Conservation (phyloP, 2,797 vertebrate genomes). For the Mormyrus hasselquistii region DNA sequence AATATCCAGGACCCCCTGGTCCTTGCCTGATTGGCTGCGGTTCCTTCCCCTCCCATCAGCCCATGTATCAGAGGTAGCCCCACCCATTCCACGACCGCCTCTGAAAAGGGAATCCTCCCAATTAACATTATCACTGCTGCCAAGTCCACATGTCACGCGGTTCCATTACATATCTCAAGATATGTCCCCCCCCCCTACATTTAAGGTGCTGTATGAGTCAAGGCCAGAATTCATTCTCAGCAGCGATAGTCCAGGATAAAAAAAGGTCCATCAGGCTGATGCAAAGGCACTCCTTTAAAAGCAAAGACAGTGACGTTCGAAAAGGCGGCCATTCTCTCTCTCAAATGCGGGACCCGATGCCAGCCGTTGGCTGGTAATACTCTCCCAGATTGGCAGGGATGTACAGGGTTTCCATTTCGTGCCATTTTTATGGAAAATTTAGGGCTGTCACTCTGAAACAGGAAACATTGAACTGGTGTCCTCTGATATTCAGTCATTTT, state of each 20-base stretch:
- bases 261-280: background rate
- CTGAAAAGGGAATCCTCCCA: background rate
- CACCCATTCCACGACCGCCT: background rate
- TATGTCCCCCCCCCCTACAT: background rate
- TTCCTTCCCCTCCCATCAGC: background rate
- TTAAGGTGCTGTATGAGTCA: background rate
- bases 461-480: background rate
- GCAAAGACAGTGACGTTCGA: background rate
- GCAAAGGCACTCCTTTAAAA: background rate
- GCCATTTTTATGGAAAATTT: background rate
- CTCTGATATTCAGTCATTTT: background rate
- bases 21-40: background rate
- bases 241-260: background rate
- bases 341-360: constrained; percentile 12
- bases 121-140: background rate
- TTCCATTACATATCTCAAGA: background rate
- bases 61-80: background rate
- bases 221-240: background rate
- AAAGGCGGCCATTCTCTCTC: background rate
- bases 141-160: background rate
- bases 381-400: background rate
- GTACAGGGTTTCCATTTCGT: background rate
- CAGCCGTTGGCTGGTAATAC: background rate
- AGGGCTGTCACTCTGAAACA: background rate
- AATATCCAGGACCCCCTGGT: background rate